Evolutionary conservation across 2,888 invertebrate genomes (phyloP).

Genomic region (Patella depressa): DNA sequence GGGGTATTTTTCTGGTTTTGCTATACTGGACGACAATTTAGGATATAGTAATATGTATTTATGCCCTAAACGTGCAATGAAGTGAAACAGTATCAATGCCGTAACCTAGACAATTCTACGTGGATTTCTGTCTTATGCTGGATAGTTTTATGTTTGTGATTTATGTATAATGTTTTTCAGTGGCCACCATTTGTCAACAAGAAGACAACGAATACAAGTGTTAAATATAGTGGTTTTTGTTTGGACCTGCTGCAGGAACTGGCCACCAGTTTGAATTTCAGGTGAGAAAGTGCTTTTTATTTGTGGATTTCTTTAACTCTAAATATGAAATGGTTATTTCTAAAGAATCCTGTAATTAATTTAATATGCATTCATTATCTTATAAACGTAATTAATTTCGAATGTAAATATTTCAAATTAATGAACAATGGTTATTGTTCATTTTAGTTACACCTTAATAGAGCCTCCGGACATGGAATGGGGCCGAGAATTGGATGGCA

Average conservation of each 20-base stretch:
- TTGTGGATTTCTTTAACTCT: not conserved
- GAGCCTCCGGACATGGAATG: conserved; percentile 39
- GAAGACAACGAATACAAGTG: conserved; percentile 11
- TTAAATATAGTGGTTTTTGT: conserved; percentile 31
- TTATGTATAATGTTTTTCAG: conserved; percentile 18
- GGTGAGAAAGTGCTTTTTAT: conserved; percentile 12
- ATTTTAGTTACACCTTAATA: conserved; percentile 27
- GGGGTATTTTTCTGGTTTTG: no score
- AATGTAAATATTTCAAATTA: no score
- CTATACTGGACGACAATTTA: no score
- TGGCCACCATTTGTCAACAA: conserved; percentile 35
- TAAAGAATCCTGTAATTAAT: no score
- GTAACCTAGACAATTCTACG: no score
- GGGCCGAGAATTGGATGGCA: conserved; percentile 35
- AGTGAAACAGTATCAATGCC: no score
- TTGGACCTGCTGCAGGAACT: conserved; percentile 33
- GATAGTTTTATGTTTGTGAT: no score
- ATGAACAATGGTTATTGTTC: not conserved
- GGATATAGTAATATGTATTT: no score
- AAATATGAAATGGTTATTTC: not conserved
- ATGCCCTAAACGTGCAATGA: no score
- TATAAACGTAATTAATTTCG: no score
- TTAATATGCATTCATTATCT: no score
- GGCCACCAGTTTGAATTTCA: conserved; percentile 32
- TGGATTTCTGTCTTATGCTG: no score